Percentiles rank a stretch among this genome's conserved stretches.
Evolutionary conservation across 2,888 invertebrate genomes (phyloP).

Genomic region (Furcula furcula): DNA sequence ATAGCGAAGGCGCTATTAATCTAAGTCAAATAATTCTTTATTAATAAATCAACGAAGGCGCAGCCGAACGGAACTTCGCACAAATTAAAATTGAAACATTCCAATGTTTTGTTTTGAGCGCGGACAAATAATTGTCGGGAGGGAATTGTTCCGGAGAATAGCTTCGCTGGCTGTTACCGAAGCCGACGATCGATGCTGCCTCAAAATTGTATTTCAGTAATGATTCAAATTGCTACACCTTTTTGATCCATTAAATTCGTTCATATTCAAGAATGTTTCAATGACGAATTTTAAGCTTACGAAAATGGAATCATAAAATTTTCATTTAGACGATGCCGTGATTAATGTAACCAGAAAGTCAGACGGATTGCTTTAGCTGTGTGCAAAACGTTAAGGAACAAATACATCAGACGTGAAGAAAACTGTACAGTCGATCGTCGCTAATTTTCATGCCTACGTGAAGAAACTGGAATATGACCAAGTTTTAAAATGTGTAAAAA

Average conservation of each 20-base stretch:
- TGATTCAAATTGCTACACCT: neutral
- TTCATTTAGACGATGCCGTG: too few relatives aligned
- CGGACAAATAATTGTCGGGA: slow-evolving; percentile 1
- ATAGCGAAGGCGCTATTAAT: slow-evolving; percentile 43
- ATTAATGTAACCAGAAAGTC: too few relatives aligned
- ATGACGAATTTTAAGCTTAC: too few relatives aligned
- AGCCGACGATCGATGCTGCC: neutral
- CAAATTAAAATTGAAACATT: slow-evolving; percentile 9
- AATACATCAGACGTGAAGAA: too few relatives aligned
- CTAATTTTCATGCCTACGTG: too few relatives aligned
- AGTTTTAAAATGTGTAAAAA: too few relatives aligned
- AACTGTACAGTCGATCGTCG: too few relatives aligned
- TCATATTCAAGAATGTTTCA: too few relatives aligned
- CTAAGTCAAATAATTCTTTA: slow-evolving; percentile 59
- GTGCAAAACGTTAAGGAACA: too few relatives aligned
- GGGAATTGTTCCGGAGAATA: neutral
- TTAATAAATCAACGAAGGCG: slow-evolving; percentile 46
- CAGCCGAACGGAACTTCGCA: slow-evolving; percentile 16
- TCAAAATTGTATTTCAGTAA: neutral
- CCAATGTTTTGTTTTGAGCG: neutral
- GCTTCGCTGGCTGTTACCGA: neutral
- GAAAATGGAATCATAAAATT: too few relatives aligned
- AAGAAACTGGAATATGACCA: too few relatives aligned
- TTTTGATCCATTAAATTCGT: slow-evolving; percentile 11
- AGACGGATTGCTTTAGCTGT: too few relatives aligned